Evolutionary conservation across 64 coral and sea anemone genomes (phyloP).

Genomic region (Stichodactyla helianthus): DNA sequence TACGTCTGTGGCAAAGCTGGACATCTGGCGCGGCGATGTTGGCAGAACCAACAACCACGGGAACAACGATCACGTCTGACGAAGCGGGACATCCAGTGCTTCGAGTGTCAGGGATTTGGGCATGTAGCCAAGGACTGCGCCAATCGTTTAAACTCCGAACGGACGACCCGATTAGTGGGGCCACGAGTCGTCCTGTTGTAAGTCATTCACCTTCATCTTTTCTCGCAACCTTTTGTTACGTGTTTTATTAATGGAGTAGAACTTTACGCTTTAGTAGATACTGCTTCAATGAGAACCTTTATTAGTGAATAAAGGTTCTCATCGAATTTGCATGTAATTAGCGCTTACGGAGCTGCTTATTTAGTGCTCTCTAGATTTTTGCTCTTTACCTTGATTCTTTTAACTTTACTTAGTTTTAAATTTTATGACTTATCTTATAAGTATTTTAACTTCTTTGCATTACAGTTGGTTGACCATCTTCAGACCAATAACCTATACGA

Average conservation of each 20-base stretch:
- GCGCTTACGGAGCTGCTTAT: too few relatives aligned
- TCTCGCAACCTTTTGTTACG: background rate
- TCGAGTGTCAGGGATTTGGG: background rate
- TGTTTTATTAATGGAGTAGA: slow-evolving; percentile 26
- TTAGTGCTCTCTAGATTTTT: too few relatives aligned
- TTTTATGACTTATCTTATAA: too few relatives aligned
- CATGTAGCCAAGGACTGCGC: background rate
- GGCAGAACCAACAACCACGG: background rate
- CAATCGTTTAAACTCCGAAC: background rate
- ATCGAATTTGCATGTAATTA: too few relatives aligned
- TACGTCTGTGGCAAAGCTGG: background rate
- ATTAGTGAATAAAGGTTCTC: too few relatives aligned
- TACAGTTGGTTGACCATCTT: too few relatives aligned
- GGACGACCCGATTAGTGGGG: background rate
- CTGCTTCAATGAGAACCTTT: slow-evolving; percentile 27
- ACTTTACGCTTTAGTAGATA: slow-evolving; percentile 36
- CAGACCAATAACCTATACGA: too few relatives aligned
- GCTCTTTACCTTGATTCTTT: too few relatives aligned
- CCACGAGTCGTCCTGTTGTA: background rate
- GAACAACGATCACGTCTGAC: too few relatives aligned
- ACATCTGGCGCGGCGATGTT: background rate
- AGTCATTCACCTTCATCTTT: background rate
- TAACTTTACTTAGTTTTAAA: too few relatives aligned
- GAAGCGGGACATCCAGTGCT: background rate
- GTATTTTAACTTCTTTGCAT: too few relatives aligned